phyloP scores from a whole-genome alignment of 2,797 vertebrate species.

The Fundulus diaphanus region DNA sequence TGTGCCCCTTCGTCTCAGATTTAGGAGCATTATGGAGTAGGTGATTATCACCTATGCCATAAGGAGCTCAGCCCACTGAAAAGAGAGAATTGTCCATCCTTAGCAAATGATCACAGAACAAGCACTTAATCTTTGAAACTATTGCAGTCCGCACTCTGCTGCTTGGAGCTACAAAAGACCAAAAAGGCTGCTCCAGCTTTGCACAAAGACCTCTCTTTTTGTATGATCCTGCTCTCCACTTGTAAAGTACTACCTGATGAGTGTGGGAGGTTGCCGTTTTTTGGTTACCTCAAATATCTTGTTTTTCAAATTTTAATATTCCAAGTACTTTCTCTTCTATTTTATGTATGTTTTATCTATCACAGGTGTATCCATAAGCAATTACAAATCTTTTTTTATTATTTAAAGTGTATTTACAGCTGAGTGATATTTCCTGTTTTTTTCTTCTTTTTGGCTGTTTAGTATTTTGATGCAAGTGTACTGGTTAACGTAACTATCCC shows the following conservation, averaged over 20 bases:
- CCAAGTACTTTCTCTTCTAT: constrained; percentile 1
- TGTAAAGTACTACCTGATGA: constrained; percentile 30
- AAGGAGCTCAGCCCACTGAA: constrained; percentile 26
- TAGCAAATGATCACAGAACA: constrained; percentile 27
- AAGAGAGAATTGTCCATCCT: constrained; percentile 18
- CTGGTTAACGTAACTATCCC: neutral
- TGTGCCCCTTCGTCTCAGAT: constrained; percentile 17
- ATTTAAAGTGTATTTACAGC: neutral
- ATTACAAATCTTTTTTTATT: neutral
- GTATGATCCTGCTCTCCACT: constrained; percentile 30
- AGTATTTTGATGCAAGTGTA: neutral
- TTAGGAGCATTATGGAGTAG: constrained; percentile 11
- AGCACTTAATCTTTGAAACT: constrained; percentile 28
- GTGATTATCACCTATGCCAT: constrained; percentile 27
- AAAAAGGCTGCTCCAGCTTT: constrained; percentile 12
- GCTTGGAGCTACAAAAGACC: constrained; percentile 14
- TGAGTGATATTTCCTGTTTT: neutral
- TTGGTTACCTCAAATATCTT: constrained; percentile 24
- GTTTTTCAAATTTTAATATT: constrained; percentile 5
- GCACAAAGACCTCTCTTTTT: constrained; percentile 39
- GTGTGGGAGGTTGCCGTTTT: constrained; percentile 38
- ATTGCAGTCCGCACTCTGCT: constrained; percentile 3
- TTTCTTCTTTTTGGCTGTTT: neutral
- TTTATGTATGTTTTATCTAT: neutral
- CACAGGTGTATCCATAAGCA: neutral